Conservation (phyloP, 2,113 vertebrate genomes). For the Ochotona princeps region DNA sequence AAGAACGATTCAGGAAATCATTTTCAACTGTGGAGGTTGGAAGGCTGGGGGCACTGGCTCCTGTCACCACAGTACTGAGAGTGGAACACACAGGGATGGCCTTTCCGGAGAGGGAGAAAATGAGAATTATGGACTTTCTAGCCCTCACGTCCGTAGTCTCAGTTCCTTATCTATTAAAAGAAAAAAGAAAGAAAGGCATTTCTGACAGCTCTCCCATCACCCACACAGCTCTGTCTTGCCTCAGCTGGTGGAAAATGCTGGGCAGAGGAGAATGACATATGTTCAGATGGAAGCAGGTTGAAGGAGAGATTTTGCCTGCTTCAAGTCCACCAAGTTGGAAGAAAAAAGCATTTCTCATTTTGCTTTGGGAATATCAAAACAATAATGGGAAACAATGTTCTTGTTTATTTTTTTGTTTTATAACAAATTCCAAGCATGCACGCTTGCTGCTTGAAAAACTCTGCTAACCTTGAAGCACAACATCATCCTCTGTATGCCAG, state of each 20-base stretch:
- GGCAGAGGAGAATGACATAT: background rate
- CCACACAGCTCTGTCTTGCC: too few relatives aligned
- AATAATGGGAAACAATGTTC: background rate
- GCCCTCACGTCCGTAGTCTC: background rate
- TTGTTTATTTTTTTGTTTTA: background rate
- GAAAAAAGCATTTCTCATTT: background rate
- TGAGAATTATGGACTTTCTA: too few relatives aligned
- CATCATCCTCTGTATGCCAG: background rate
- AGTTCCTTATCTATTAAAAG: background rate
- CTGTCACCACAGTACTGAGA: background rate
- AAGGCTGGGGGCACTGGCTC: too few relatives aligned
- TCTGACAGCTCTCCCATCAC: background rate
- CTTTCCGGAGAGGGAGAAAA: background rate
- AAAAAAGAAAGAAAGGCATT: background rate
- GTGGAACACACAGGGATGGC: too few relatives aligned
- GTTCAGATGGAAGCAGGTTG: too few relatives aligned
- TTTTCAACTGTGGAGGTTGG: accelerated
- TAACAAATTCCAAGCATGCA: background rate
- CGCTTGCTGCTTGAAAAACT: background rate
- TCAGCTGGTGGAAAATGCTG: accelerated
- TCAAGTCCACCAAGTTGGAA: background rate
- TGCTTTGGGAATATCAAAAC: background rate
- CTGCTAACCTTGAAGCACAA: background rate
- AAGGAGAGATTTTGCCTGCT: too few relatives aligned
- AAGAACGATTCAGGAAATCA: background rate